Evolutionary conservation across 2,797 vertebrate genomes (phyloP).

Genomic region (Sebastes trivittatus): DNA sequence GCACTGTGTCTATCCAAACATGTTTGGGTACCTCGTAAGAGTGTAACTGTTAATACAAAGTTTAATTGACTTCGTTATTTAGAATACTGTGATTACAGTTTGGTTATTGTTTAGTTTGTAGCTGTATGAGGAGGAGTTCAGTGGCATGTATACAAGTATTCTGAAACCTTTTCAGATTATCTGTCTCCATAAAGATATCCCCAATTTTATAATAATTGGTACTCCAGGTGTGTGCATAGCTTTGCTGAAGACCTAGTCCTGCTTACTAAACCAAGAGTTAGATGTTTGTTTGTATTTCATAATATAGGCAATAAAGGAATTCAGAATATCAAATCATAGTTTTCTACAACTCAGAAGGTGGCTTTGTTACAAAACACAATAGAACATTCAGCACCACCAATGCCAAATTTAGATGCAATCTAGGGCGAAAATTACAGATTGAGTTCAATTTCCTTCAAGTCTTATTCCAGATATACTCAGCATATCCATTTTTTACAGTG

Average conservation of each 20-base stretch:
- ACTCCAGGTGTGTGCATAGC: not conserved
- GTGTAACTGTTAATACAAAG: not conserved
- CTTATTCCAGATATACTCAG: not conserved
- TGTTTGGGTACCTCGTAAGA: not conserved
- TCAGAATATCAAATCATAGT: not conserved
- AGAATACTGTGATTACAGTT: not conserved
- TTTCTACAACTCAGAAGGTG: not conserved
- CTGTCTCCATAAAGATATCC: not conserved
- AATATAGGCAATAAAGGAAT: not conserved
- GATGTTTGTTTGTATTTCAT: not conserved
- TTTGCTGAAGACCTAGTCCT: not conserved
- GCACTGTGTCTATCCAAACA: not conserved
- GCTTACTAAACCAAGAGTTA: not conserved
- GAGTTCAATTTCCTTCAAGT: not conserved
- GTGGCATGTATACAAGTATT: not conserved
- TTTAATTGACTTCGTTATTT: not conserved
- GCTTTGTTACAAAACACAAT: not conserved
- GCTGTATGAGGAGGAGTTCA: not conserved
- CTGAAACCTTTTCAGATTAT: not conserved
- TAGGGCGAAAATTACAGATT: not conserved
- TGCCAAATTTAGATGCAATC: not conserved
- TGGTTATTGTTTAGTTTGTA: not conserved
- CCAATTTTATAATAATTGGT: not conserved
- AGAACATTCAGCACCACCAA: not conserved
- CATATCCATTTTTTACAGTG: not conserved